phyloP scores from a whole-genome alignment of 2,113 vertebrate species.

The Hassar affinis region DNA sequence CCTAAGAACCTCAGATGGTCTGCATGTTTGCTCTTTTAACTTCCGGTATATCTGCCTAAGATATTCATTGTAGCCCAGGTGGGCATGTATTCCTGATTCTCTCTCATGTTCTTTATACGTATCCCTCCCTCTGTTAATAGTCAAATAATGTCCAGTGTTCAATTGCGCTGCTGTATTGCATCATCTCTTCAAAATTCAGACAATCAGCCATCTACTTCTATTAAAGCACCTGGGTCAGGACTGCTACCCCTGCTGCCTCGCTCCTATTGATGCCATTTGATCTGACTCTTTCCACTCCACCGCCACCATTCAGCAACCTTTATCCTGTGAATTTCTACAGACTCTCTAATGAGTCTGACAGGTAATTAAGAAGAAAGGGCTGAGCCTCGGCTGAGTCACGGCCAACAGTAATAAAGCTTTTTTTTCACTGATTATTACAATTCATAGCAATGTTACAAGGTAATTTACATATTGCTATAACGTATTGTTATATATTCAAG shows the following conservation, averaged over 20 bases:
- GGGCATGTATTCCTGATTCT: not conserved
- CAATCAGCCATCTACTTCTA: not conserved
- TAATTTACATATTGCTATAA: too few species aligned
- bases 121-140: not conserved
- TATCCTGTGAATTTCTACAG: constrained; percentile 30
- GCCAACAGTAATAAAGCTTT: constrained; percentile 52
- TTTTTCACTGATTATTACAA: not conserved
- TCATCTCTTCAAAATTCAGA: constrained; percentile 3
- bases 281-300: not conserved
- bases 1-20: not conserved
- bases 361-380: constrained; percentile 56
- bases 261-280: not conserved
- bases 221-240: not conserved
- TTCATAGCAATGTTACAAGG: too few species aligned
- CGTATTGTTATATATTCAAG: too few species aligned
- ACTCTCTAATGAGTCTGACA: constrained; percentile 54
- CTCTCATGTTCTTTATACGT: not conserved
- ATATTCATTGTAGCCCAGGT: not conserved
- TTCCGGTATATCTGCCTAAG: not conserved
- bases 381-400: not conserved
- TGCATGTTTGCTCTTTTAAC: not conserved
- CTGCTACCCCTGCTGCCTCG: constrained; percentile 4
- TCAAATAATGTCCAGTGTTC: not conserved
- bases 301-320: constrained; percentile 16
- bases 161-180: not conserved